Evolutionary conservation across 1,140 invertebrate species (phyloP).

Genomic region (Cotesia chilonis): DNA sequence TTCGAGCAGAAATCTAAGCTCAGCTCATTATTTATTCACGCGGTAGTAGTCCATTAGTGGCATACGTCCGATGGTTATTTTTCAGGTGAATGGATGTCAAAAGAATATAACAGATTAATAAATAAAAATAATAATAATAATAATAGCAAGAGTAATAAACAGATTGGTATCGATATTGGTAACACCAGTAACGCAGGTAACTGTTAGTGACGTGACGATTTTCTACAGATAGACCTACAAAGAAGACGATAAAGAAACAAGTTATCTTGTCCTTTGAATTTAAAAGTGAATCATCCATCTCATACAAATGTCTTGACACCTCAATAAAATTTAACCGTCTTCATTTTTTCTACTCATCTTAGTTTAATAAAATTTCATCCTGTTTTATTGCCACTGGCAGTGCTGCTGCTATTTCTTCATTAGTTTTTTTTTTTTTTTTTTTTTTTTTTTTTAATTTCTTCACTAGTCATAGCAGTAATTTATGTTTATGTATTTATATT

Average conservation of each 20-base stretch:
- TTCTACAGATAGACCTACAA: slow-evolving; percentile 47
- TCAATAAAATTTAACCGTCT: slow-evolving; percentile 8
- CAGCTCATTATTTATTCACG: slow-evolving; percentile 21
- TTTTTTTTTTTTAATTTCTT: background rate
- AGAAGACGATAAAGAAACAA: slow-evolving; percentile 21
- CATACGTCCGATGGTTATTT: background rate
- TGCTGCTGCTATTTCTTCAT: background rate
- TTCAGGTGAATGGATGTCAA: slow-evolving; percentile 7
- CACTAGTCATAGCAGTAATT: background rate
- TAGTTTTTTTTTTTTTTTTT: background rate
- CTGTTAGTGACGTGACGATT: slow-evolving; percentile 52
- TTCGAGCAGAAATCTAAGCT: slow-evolving; percentile 9
- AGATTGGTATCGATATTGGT: slow-evolving; percentile 50
- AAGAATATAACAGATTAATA: background rate
- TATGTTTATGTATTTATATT: background rate
- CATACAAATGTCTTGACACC: slow-evolving; percentile 15
- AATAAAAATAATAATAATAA: background rate
- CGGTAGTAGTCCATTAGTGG: background rate
- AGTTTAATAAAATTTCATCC: background rate
- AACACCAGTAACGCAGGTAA: slow-evolving; percentile 51
- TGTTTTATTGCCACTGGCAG: background rate
- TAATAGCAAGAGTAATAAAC: slow-evolving; percentile 6
- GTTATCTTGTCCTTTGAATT: slow-evolving; percentile 11
- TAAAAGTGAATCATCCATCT: background rate
- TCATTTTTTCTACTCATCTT: slow-evolving; percentile 1